Base-by-base conservation (phyloP, 2,888 invertebrate genomes). In the Nephrocerus scutellatus region DNA sequence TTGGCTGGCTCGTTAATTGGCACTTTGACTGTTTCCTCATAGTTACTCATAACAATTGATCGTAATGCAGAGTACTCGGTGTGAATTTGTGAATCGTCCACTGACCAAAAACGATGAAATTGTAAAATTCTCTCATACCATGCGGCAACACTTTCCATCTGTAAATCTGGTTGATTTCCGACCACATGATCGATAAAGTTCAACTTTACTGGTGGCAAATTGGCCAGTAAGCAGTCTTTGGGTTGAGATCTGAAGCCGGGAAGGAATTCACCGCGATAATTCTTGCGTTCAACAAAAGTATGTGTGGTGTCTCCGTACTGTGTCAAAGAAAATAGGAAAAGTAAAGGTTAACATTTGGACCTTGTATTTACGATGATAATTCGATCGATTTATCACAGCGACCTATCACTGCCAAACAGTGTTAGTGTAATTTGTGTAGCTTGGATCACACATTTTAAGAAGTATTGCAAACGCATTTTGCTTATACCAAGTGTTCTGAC, bases 241-340 rank as follows among this genome's bases (percentile, higher is more conserved):
- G 68, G 53, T 14, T 70, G 43, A 0, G 70, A 52, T 40, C 72
- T 69, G 62, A 76, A 97, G 14, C 92, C 91, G 0, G 97, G 97
- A 38, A 97, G 70, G 63, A 96, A 97, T 1, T 75, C 56, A 8
- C 95, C 96, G 2, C 70, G 76, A 66, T 95, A 98, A 22, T 78
- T 72, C 9, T 79, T 77, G 50, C 89, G 75, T 59, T 98, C 97
- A 8, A 97, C 74, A 53, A 98, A 79, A 0, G 97, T 98, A 66
- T 98, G 98, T 0, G 88, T 85, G 21, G 92, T 93, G 62, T 97
- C 96, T 2, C 97, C 97, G 58, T 91, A 98, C 92, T 93, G 64
- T 36, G 20, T 19, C 22, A 13, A 38, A 36, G 25, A 25, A n/a
- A n/a, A n/a, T n/a, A n/a, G n/a, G n/a, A n/a, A 36, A 34, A 31